Percentiles rank a stretch among this genome's conserved stretches.
Evolutionary conservation across 35 echinoderm and acorn worm genomes (phyloP).

Genomic region (Amphiura filiformis): DNA sequence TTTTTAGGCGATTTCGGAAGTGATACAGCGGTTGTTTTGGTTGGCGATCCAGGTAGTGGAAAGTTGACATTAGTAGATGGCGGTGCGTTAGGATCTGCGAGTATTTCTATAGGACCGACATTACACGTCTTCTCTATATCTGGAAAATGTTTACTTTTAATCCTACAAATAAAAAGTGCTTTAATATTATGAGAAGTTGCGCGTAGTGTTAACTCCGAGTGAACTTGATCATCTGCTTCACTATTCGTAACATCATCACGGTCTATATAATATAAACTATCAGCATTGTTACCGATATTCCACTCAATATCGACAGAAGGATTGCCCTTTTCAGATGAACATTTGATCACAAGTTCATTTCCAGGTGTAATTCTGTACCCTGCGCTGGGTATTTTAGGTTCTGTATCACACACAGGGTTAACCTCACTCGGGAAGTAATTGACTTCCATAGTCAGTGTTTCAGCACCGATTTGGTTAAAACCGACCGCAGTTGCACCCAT

Average conservation of each 20-base stretch:
- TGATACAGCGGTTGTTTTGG: not conserved
- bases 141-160: not conserved
- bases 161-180: not conserved
- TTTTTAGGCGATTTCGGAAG: not conserved
- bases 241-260: not conserved
- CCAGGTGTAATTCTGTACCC: not conserved
- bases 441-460: not conserved
- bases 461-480: not conserved
- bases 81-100: not conserved
- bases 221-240: not conserved
- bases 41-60: not conserved
- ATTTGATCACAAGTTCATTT: not conserved
- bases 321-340: not conserved
- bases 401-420: not conserved
- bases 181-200: not conserved
- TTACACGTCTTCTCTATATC: not conserved
- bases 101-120: not conserved
- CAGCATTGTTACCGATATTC: not conserved
- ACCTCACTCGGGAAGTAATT: not conserved
- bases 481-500: not conserved
- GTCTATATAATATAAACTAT: not conserved
- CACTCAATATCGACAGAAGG: not conserved
- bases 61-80: not conserved
- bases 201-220: not conserved
- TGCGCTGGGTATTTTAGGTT: not conserved